Evolutionary conservation across 2,888 invertebrate genomes (phyloP), one percentile per base, ranked within the genome.

Genomic region (Standfussiana lucernea): DNA sequence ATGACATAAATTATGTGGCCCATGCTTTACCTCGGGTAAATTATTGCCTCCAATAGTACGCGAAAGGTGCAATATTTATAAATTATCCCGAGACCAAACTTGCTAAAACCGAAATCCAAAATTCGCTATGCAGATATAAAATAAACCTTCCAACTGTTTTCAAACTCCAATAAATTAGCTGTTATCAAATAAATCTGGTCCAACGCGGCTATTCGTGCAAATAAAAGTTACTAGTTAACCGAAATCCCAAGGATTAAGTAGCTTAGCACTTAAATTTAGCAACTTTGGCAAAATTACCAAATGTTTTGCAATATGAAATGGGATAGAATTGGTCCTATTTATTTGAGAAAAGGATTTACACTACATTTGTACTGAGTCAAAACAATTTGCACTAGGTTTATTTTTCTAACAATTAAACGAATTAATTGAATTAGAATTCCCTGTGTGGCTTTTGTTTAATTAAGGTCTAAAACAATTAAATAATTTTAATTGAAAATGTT

Each of bases 401-500:
- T 59, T 77, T 61, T 76, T 66, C 47, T 77, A n/a, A 11, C 7
- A 47, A 56, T 40, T 24, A 77, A 59, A 50, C 24, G 15, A 69
- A 69, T 35, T 42, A 28, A 45, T 53, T 18, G 1, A n/a, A 53
- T 45, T 32, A 62, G 42, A 62, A 53, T 53, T 50, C 7, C 15
- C 50, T 45, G 24, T 15, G 15, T 53, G 5, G 35, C 7, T 21
- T n/a, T 18, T 24, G 28, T 42, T 61, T 37, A 59, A 50, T 50
- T 62, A 62, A 32, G 35, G 24, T 32, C 11, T 45, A 21, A 11
- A 42, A 61, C 59, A 59, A 21, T 59, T 37, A 67, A 50, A 50
- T 24, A 18, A 35, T 35, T 42, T 53, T 28, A 13, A 77, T 64
- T 64, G 42, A 28, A 73, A 50, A 75, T 28, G 7, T 35, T 50